A percentile compares a stretch with the other conserved stretches of the same genome.
Conservation (phyloP, 2,113 vertebrate genomes). For the Circaetus cinerascens region DNA sequence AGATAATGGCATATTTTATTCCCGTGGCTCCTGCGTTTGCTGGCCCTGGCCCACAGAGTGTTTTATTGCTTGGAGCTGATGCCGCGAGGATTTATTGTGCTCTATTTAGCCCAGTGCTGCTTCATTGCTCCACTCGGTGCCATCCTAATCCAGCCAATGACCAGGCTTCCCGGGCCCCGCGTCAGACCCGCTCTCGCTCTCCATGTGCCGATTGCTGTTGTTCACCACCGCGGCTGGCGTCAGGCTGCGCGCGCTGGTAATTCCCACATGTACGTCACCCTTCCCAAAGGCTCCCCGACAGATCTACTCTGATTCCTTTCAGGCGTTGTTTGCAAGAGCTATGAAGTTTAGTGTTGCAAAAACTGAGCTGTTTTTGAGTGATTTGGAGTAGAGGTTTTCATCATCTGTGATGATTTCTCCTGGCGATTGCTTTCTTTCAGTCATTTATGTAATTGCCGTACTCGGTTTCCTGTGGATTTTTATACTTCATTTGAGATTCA, state of each 20-base stretch:
- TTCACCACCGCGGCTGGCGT: neutral
- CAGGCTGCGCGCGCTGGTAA: neutral
- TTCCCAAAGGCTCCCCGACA: neutral
- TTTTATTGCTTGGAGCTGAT: neutral
- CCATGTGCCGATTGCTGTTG: neutral
- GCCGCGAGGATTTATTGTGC: neutral
- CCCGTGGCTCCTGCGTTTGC: neutral
- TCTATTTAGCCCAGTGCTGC: neutral
- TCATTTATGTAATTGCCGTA: neutral
- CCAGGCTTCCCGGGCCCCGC: neutral
- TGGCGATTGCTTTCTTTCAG: neutral
- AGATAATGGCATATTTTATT: neutral
- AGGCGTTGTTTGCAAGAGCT: neutral
- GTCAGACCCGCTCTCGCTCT: neutral
- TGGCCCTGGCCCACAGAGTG: neutral
- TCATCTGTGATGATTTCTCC: slow-evolving; percentile 10
- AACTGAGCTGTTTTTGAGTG: neutral
- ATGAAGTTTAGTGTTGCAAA: neutral
- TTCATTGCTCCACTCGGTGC: neutral
- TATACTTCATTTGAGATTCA: slow-evolving; percentile 34
- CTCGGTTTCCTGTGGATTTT: slow-evolving; percentile 4
- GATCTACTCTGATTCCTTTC: neutral
- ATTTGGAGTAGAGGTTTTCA: slow-evolving; percentile 8
- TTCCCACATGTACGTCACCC: neutral
- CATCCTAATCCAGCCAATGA: neutral